A percentile compares a stretch with the other conserved stretches of the same genome.
Evolutionary conservation across 2,888 invertebrate genomes (phyloP).

Genomic region (Melanostoma scalare): DNA sequence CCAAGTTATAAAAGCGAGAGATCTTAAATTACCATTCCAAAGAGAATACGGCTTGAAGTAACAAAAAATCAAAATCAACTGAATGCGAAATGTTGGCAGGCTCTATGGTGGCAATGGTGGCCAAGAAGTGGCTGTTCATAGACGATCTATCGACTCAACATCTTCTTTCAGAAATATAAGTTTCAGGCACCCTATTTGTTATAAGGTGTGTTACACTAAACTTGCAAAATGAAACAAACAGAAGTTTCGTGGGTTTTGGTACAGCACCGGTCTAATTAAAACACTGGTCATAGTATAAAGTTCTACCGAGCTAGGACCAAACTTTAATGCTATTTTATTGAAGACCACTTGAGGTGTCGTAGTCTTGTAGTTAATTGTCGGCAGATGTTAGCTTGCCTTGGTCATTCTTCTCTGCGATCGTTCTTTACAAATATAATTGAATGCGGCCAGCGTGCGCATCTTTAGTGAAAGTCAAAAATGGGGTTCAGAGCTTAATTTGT

Average conservation of each 20-base stretch:
- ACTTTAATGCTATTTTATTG: no score
- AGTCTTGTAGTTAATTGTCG: neutral
- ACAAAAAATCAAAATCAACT: slow-evolving; percentile 2
- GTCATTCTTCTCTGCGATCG: slow-evolving; percentile 7
- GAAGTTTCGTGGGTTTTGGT: neutral
- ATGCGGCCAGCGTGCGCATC: slow-evolving; percentile 28
- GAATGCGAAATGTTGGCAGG: slow-evolving; percentile 17
- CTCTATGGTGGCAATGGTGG: slow-evolving; percentile 43
- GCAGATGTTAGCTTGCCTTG: neutral
- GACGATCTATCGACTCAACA: slow-evolving; percentile 3
- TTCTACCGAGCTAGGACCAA: no score
- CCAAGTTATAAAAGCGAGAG: slow-evolving; percentile 8
- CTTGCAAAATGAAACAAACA: neutral
- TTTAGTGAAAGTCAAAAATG: slow-evolving; percentile 69
- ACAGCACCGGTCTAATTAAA: no score
- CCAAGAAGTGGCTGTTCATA: slow-evolving; percentile 36
- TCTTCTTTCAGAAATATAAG: slow-evolving; percentile 41
- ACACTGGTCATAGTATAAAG: no score
- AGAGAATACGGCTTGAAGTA: neutral
- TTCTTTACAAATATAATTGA: slow-evolving; percentile 26
- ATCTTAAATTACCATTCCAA: slow-evolving; percentile 54
- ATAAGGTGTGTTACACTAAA: neutral
- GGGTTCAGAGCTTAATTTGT: slow-evolving; percentile 51
- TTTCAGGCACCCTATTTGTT: slow-evolving; percentile 7
- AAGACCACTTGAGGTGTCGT: no score